These are phyloP conservation scores for Amaurobius ferox DNA, from an alignment of 2,888 invertebrate species.

Conservation along the genomic window DNA sequence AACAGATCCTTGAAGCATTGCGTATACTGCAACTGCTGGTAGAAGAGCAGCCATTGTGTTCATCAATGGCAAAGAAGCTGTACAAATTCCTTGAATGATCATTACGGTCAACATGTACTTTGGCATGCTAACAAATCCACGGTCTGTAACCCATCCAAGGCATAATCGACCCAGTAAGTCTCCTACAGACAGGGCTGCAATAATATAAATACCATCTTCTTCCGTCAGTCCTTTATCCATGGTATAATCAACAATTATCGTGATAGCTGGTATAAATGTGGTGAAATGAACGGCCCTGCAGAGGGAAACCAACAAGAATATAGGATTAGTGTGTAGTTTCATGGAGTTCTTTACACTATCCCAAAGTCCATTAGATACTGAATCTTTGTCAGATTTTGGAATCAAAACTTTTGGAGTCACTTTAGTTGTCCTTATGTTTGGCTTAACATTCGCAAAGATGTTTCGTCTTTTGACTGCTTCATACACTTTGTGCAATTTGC, in stretches of 20 bases:
- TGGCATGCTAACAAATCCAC: constrained; percentile 15
- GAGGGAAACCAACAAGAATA: constrained; percentile 50
- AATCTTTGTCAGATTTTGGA: background rate
- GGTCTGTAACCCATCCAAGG: constrained; percentile 72
- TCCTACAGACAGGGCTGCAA: constrained; percentile 68
- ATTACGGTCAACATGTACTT: constrained; percentile 47
- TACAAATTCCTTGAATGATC: constrained; percentile 43
- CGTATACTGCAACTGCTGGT: background rate
- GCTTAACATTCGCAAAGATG: background rate
- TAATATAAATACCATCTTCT: constrained; percentile 54
- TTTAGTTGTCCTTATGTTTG: background rate
- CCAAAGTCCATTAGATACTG: background rate
- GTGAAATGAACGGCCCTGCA: constrained; percentile 47
- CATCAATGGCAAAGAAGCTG: constrained; percentile 38
- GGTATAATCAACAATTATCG: constrained; percentile 70
- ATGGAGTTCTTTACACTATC: constrained; percentile 38
- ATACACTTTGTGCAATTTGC: background rate
- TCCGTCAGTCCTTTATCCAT: constrained; percentile 65
- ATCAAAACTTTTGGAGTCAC: background rate
- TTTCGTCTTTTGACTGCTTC: background rate
- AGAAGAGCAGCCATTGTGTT: background rate
- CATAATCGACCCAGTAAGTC: constrained; percentile 73
- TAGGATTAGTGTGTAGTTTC: constrained; percentile 34
- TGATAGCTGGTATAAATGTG: constrained; percentile 44
- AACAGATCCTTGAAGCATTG: constrained; percentile 52